phyloP scores from a whole-genome alignment of 2,113 vertebrate species.

The Mesembrinibis cayennensis region DNA sequence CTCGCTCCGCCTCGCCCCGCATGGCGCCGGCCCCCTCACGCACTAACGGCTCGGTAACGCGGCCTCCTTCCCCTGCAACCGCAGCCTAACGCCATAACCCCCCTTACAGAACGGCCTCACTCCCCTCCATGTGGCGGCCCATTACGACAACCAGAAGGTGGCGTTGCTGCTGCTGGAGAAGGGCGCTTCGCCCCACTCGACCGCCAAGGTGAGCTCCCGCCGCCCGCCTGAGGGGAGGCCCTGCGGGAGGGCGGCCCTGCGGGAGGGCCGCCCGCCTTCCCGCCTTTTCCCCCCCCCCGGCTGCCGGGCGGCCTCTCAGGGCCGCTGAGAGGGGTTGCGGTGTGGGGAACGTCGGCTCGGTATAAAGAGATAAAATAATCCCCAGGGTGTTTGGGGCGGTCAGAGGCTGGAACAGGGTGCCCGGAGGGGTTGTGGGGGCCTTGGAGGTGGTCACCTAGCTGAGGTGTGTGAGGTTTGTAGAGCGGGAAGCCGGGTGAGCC shows the following conservation, averaged over 20 bases:
- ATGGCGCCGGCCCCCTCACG: background rate
- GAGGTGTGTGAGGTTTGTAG: background rate
- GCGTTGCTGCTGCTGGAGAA: conserved; percentile 95
- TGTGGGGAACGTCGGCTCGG: background rate
- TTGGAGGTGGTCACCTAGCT: too few relatives aligned
- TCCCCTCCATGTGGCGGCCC: conserved; percentile 95
- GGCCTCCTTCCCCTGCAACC: too few relatives aligned
- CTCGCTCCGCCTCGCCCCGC: background rate
- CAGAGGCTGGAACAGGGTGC: too few relatives aligned
- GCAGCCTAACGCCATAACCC: conserved; percentile 57
- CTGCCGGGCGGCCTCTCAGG: background rate
- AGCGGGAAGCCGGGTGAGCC: background rate
- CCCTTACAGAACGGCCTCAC: conserved; percentile 94
- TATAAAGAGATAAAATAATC: too few relatives aligned
- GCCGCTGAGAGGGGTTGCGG: background rate
- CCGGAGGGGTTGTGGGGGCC: background rate
- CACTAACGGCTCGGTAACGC: background rate
- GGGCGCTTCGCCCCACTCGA: conserved; percentile 89
- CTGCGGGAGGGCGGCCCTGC: too few relatives aligned
- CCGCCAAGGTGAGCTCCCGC: conserved; percentile 90
- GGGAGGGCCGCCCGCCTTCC: too few relatives aligned
- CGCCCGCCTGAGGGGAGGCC: background rate
- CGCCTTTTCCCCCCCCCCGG: too few relatives aligned
- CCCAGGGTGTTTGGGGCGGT: background rate
- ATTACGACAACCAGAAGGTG: conserved; percentile 99